phyloP scores from a whole-genome alignment of 2,113 vertebrate species.

The Aspidoscelis tigris region DNA sequence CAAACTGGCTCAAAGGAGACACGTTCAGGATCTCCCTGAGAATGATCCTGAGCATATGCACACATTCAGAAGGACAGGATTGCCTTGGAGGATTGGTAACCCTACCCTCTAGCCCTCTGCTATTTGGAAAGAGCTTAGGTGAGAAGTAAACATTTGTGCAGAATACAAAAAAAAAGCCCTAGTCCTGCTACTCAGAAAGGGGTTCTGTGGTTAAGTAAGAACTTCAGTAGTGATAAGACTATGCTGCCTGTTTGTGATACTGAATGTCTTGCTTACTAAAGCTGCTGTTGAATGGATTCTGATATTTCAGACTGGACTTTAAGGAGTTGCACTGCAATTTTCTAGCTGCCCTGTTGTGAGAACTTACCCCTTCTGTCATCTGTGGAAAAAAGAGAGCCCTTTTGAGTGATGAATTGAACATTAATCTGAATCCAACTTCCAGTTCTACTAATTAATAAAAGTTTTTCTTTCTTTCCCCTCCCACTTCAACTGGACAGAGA shows the following conservation, averaged over 20 bases:
- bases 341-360: neutral
- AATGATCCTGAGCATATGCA: neutral
- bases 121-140: neutral
- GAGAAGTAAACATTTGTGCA: neutral
- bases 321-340: neutral
- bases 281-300: too few species aligned
- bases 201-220: neutral
- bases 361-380: neutral
- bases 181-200: neutral
- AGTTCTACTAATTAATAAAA: neutral
- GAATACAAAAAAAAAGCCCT: neutral
- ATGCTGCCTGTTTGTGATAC: neutral
- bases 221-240: neutral
- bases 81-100: neutral
- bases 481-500: constrained; percentile 61
- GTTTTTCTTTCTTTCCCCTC: neutral
- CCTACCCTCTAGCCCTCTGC: too few species aligned
- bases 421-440: neutral
- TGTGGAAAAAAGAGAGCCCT: neutral
- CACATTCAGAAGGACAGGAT: neutral
- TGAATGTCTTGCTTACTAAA: neutral
- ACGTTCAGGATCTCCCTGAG: neutral
- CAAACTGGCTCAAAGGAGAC: too few species aligned
- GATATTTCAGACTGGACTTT: neutral
- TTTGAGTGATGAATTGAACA: neutral